These are phyloP conservation scores for Danio albolineatus DNA, from an alignment of 2,797 vertebrate species.

Conservation along the genomic window DNA sequence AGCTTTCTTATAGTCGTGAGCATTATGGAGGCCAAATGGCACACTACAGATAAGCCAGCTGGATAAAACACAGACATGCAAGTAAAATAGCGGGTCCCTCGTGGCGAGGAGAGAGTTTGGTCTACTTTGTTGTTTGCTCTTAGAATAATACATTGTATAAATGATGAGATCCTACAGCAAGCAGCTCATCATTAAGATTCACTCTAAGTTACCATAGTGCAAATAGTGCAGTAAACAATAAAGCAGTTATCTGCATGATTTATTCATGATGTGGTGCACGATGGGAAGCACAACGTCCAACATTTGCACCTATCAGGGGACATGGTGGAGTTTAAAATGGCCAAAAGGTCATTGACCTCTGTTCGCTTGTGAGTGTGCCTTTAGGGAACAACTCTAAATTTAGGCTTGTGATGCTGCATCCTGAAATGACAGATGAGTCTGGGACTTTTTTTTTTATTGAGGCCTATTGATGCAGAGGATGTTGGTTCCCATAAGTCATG, in stretches of 20 bases:
- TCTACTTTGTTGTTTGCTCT: background rate
- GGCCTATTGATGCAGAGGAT: slow-evolving; percentile 6
- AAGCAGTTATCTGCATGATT: background rate
- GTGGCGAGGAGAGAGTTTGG: background rate
- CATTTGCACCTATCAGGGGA: background rate
- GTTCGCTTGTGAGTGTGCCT: background rate
- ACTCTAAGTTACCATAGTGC: background rate
- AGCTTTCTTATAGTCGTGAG: background rate
- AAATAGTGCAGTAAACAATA: slow-evolving; percentile 3
- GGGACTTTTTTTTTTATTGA: background rate
- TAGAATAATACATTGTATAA: background rate
- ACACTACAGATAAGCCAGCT: background rate
- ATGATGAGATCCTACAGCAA: background rate
- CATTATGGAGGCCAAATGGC: background rate
- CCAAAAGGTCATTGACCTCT: slow-evolving; percentile 3
- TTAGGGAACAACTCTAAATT: background rate
- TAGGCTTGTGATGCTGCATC: background rate
- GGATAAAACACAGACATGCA: background rate
- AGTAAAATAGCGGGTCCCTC: slow-evolving; percentile 6
- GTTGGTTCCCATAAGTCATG: slow-evolving; percentile 2
- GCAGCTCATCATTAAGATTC: background rate
- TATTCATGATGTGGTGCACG: background rate
- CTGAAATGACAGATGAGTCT: background rate
- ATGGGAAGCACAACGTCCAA: background rate
- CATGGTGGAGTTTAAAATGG: background rate